Conservation (phyloP, 2,113 vertebrate genomes). For the Bubo bubo region DNA sequence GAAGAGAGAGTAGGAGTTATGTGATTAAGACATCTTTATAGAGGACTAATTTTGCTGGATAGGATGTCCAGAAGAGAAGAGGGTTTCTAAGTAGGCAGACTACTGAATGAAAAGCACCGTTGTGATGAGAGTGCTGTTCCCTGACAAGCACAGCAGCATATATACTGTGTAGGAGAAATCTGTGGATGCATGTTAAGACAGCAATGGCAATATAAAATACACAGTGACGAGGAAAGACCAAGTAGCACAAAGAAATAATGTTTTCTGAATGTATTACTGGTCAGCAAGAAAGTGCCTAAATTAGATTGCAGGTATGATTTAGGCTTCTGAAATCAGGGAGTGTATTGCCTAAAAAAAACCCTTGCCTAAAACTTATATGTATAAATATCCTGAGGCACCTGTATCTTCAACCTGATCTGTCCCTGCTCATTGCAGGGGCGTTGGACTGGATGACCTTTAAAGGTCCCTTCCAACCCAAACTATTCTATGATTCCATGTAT, state of each 20-base stretch:
- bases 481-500: not conserved
- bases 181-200: not conserved
- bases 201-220: not conserved
- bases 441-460: not conserved
- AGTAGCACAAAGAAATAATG: not conserved
- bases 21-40: not conserved
- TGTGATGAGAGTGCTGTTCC: not conserved
- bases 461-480: not conserved
- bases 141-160: not conserved
- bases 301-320: not conserved
- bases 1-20: not conserved
- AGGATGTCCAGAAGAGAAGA: not conserved
- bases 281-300: not conserved
- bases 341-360: not conserved
- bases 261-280: not conserved
- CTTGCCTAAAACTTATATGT: not conserved
- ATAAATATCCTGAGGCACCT: not conserved
- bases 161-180: not conserved
- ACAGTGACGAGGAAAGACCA: not conserved
- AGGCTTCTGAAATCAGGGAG: not conserved
- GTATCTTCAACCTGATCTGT: not conserved
- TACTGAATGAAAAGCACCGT: not conserved
- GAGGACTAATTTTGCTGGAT: not conserved
- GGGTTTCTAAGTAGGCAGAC: not conserved
- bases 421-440: not conserved